phyloP scores from a whole-genome alignment of 2,797 vertebrate species.

The Gadopsis marmoratus region DNA sequence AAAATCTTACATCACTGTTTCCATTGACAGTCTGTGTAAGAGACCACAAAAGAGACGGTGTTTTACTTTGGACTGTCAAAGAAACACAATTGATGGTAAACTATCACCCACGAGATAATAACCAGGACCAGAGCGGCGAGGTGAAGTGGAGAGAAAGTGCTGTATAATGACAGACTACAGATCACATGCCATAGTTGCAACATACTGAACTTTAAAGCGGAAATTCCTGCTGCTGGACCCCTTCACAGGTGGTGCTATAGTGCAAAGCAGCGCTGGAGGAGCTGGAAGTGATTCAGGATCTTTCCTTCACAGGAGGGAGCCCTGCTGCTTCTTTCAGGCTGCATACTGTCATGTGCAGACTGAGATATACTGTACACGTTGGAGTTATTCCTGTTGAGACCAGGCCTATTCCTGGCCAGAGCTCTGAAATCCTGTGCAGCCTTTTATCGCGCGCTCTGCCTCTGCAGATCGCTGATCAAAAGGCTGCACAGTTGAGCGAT shows the following conservation, averaged over 20 bases:
- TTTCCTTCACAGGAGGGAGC: not conserved
- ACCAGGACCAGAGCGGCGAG: not conserved
- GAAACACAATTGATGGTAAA: not conserved
- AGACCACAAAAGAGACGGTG: not conserved
- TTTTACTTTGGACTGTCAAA: slow-evolving; percentile 1
- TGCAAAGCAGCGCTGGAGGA: slow-evolving; percentile 14
- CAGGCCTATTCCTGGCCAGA: slow-evolving; percentile 37
- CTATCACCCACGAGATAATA: not conserved
- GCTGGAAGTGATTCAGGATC: slow-evolving; percentile 42
- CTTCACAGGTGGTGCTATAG: slow-evolving; percentile 14
- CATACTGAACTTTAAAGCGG: slow-evolving; percentile 29
- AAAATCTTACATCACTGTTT: slow-evolving; percentile 6
- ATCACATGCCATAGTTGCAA: slow-evolving; percentile 1
- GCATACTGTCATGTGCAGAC: not conserved
- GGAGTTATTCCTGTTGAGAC: slow-evolving; percentile 34
- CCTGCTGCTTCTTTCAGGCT: slow-evolving; percentile 27
- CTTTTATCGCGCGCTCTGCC: slow-evolving; percentile 37
- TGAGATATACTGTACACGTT: slow-evolving; percentile 17
- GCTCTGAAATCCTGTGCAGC: slow-evolving; percentile 24
- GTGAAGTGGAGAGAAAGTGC: slow-evolving; percentile 17
- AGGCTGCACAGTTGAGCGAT: slow-evolving; percentile 55
- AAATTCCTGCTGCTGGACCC: slow-evolving; percentile 35
- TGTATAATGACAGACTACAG: slow-evolving; percentile 13
- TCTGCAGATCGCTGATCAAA: slow-evolving; percentile 46
- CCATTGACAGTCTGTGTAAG: not conserved